A percentile compares a stretch with the other conserved stretches of the same genome.
Evolutionary conservation across 2,113 vertebrate genomes (phyloP).

Genomic region (Myrmecobius fasciatus): DNA sequence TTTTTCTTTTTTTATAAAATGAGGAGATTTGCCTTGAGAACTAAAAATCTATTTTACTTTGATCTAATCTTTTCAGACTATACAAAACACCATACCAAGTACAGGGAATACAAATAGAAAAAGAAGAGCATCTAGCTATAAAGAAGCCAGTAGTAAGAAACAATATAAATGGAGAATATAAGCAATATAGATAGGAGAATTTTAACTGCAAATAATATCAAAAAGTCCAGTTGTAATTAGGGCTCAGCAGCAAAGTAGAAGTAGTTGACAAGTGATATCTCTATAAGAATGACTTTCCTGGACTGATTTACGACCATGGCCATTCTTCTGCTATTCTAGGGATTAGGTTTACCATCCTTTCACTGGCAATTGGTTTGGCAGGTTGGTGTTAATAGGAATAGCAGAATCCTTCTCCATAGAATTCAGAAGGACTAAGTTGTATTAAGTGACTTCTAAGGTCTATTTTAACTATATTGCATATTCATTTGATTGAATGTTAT

Average conservation of each 20-base stretch:
- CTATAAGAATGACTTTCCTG: not conserved
- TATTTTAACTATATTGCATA: no score
- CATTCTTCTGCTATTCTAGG: not conserved
- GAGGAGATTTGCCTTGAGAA: not conserved
- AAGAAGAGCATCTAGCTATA: not conserved
- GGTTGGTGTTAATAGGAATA: not conserved
- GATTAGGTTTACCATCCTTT: not conserved
- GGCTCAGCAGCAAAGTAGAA: not conserved
- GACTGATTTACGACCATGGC: not conserved
- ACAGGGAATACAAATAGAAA: not conserved
- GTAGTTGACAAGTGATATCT: not conserved
- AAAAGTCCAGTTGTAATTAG: not conserved
- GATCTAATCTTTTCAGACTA: not conserved
- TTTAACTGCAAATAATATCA: not conserved
- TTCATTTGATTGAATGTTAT: no score
- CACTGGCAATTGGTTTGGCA: not conserved
- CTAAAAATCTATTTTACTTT: not conserved
- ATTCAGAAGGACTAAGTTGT: not conserved
- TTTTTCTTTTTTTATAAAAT: not conserved
- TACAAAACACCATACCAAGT: not conserved
- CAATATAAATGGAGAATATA: not conserved
- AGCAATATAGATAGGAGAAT: not conserved
- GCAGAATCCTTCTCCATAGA: not conserved
- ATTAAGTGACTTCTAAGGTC: no score
- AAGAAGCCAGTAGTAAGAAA: not conserved